phyloP scores from a whole-genome alignment of 2,888 invertebrate genomes.

The Cancer borealis region DNA sequence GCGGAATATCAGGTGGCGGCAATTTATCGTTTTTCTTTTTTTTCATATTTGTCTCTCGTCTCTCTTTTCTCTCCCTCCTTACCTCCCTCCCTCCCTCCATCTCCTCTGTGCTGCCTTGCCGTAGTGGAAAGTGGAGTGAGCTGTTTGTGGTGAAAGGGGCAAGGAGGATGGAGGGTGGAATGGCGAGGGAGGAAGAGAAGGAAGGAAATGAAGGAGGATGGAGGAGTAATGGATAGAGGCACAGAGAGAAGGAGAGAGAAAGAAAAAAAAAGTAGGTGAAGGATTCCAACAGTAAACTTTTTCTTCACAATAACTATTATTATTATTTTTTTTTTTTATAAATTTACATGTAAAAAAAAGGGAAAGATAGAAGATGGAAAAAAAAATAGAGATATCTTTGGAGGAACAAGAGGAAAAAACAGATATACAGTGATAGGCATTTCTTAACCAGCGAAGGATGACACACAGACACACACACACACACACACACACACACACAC shows the following conservation, averaged over 20 bases:
- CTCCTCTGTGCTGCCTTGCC: background rate
- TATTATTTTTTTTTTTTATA: background rate
- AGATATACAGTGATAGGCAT: background rate
- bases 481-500: no score
- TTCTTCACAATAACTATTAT: background rate
- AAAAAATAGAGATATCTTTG: background rate
- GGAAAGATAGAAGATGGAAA: background rate
- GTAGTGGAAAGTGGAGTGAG: constrained; percentile 17
- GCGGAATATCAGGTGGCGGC: constrained; percentile 9
- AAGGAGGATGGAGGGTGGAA: background rate
- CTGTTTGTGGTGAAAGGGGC: constrained; percentile 39
- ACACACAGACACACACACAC: no score
- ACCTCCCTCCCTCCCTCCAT: background rate
- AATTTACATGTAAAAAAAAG: background rate
- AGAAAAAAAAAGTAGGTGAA: constrained; percentile 16
- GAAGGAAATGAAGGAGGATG: background rate
- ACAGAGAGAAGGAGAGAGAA: background rate
- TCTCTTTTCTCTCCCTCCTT: background rate
- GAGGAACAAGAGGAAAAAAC: background rate
- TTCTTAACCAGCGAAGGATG: background rate
- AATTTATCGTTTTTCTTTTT: constrained; percentile 11
- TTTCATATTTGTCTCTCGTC: background rate
- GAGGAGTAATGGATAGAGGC: background rate
- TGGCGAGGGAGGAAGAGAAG: background rate
- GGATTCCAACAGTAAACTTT: constrained; percentile 24